These are phyloP conservation scores for Neotragus moschatus DNA, from an alignment of 2,113 vertebrate species.

Conservation along the genomic window DNA sequence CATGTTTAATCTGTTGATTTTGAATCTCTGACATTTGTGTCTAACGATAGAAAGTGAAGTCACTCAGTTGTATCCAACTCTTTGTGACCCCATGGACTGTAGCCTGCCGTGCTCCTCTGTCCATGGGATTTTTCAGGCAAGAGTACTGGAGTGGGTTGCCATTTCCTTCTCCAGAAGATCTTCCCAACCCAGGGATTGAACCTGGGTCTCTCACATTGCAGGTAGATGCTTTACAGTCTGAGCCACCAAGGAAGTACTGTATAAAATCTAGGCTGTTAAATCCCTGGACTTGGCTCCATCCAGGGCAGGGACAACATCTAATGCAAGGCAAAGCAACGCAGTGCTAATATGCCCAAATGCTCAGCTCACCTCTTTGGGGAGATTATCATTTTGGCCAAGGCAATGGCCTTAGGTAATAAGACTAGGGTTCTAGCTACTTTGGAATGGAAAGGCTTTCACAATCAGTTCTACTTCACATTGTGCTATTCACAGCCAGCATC, in stretches of 20 bases:
- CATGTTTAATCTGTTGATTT: conserved; percentile 41
- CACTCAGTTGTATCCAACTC: background rate
- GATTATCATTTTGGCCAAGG: background rate
- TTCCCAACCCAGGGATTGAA: background rate
- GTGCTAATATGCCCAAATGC: background rate
- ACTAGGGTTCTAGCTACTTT: background rate
- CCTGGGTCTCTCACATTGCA: background rate
- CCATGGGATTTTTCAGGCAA: background rate
- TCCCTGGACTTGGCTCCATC: background rate
- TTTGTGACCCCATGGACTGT: background rate
- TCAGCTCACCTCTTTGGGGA: background rate
- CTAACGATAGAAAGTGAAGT: background rate
- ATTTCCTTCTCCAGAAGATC: background rate
- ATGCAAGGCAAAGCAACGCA: background rate
- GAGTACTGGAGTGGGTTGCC: background rate
- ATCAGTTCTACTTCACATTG: background rate
- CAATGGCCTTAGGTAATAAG: background rate
- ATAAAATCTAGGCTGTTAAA: background rate
- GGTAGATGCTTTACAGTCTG: rapidly evolving
- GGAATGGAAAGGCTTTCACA: background rate
- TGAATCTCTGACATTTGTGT: background rate
- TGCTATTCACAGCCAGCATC: background rate
- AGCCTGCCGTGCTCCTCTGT: background rate
- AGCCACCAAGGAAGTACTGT: background rate
- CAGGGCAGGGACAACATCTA: background rate